A percentile compares a stretch with the other conserved stretches of the same genome.
Conservation (phyloP, 30 jellyfish, hydroid and myxozoan species). For the Turritopsis dohrnii region DNA sequence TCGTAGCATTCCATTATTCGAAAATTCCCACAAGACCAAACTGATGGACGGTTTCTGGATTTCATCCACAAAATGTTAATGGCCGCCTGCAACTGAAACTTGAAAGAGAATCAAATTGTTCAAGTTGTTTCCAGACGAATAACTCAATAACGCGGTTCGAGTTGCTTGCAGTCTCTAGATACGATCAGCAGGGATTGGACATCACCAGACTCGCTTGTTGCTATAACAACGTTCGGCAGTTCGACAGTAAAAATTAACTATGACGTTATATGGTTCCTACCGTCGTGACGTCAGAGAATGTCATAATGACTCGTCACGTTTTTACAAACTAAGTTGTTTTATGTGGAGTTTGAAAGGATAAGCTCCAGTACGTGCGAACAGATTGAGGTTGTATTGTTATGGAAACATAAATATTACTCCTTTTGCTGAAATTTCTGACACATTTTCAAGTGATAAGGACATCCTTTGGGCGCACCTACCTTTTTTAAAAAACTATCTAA, state of each 20-base stretch:
- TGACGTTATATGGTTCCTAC: no score
- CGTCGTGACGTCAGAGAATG: no score
- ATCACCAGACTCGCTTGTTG: no score
- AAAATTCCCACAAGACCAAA: constrained; percentile 93
- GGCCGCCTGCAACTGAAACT: constrained; percentile 54
- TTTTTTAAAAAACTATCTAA: not conserved
- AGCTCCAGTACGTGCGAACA: no score
- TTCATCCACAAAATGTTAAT: constrained; percentile 71
- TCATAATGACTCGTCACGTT: no score
- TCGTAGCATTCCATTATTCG: constrained; percentile 89
- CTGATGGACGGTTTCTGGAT: constrained; percentile 95
- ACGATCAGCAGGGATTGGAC: no score
- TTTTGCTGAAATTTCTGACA: not conserved
- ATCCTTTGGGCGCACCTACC: not conserved
- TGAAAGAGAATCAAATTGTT: not conserved
- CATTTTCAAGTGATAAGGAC: not conserved
- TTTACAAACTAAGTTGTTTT: no score
- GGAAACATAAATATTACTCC: not conserved
- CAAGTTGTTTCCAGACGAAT: no score
- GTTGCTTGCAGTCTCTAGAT: not conserved
- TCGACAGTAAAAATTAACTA: no score
- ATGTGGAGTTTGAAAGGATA: no score
- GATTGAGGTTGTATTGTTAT: not conserved
- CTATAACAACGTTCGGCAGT: no score
- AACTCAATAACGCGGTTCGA: no score